Base-by-base conservation (phyloP, 1,140 invertebrate genomes). In the Aphidius ervi region DNA sequence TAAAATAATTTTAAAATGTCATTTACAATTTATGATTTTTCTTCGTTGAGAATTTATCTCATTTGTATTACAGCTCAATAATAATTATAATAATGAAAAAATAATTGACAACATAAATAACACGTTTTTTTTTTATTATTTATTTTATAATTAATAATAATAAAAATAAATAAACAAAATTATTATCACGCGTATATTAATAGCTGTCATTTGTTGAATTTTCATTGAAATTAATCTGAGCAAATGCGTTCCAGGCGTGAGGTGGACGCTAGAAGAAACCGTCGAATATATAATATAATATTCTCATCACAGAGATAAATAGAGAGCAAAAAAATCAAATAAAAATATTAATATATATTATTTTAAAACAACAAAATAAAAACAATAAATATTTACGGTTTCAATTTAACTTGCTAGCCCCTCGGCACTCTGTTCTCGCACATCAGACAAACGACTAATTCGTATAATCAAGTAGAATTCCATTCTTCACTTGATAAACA, bases 181-280 rank as follows among this genome's bases (percentile, higher is more conserved):
- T n/a, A n/a, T n/a, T 16, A 16, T 16, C 16, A 16, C 16, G 16
- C 16, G 16, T 16, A 16, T 16, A 31, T 31, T 31, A 31, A 6
- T 31, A 8, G 6, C 31, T 52, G 16, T 48, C 16, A 10, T 48
- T 6, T 48, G 9, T 48, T n/a, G 41, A 58, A 48, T 16, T 16
- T 61, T 6, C 46, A 7, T 31, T 8, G 40, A 41, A n/a, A 61
- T 61, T 37, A 48, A 55, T 61, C 45, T 61, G 59, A 55, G 52
- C 45, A 61, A 61, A 7, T 61, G 52, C 59, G 52, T 61, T 55
- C 45, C 52, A 61, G 52, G 59, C 52, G 49, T 61, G 59, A 46
- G 23, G 40, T 37, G 46, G 46, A 37, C 45, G 53, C 53, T 39
- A 48, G 41, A 57, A 42, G 31, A 6, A 52, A 52, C 43, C 7